Evolutionary conservation across 2,113 vertebrate species (phyloP).

Genomic region (Zosterops japonicus): DNA sequence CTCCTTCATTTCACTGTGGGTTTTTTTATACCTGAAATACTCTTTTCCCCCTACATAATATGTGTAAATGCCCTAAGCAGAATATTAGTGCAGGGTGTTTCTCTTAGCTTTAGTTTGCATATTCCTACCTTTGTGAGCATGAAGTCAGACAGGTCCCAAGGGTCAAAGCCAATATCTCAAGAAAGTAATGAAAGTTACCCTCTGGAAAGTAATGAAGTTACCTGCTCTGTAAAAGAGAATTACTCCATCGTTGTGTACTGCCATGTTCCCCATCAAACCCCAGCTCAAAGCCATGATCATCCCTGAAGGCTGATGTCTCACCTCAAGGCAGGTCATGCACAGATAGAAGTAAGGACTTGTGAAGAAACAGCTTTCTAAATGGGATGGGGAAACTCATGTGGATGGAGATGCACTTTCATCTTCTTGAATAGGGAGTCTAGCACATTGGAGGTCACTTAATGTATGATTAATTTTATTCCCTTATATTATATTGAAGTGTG

Average conservation of each 20-base stretch:
- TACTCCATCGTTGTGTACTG: not conserved
- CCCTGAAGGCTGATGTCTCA: not conserved
- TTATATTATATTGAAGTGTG: not conserved
- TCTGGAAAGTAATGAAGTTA: not conserved
- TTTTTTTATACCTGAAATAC: not conserved
- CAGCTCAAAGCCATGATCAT: not conserved
- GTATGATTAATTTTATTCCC: not conserved
- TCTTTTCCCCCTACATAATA: not conserved
- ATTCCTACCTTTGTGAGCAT: not conserved
- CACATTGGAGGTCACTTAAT: not conserved
- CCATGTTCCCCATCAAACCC: not conserved
- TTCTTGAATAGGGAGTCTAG: not conserved
- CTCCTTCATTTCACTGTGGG: rapidly evolving
- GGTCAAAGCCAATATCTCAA: not conserved
- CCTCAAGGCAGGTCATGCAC: not conserved
- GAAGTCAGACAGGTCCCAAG: not conserved
- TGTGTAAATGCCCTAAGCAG: not conserved
- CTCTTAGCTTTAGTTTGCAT: not conserved
- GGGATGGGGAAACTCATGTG: not conserved
- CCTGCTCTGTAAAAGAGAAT: not conserved
- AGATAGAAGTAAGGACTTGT: not conserved
- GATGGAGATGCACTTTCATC: not conserved
- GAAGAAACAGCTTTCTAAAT: not conserved
- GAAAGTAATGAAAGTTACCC: not conserved
- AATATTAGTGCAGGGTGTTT: not conserved